phyloP scores from a whole-genome alignment of 2,113 vertebrate species.

The Notechis scutatus region DNA sequence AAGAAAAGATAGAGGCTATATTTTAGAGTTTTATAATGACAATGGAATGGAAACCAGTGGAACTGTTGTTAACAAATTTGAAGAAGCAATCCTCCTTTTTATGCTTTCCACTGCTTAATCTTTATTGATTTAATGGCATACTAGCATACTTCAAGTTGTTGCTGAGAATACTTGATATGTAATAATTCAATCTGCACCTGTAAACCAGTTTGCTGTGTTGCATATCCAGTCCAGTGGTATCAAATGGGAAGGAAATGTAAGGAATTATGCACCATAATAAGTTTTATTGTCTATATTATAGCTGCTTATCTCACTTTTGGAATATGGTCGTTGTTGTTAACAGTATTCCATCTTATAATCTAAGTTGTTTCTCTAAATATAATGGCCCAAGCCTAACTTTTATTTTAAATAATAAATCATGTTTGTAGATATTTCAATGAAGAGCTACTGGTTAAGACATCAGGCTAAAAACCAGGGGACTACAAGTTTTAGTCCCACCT shows the following conservation, averaged over 20 bases:
- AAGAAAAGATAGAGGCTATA: neutral
- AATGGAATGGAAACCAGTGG: neutral
- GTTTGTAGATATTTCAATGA: neutral
- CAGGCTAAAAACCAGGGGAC: neutral
- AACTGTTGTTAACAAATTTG: neutral
- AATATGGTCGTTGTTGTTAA: neutral
- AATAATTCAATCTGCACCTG: neutral
- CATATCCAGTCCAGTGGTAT: neutral
- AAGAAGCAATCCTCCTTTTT: neutral
- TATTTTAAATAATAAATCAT: neutral
- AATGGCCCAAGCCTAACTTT: neutral
- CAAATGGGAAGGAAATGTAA: neutral
- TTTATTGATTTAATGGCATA: neutral
- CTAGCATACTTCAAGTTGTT: neutral
- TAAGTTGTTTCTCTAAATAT: neutral
- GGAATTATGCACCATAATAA: neutral
- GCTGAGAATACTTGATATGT: neutral
- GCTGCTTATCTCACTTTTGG: neutral
- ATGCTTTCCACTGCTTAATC: neutral
- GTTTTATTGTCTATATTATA: neutral
- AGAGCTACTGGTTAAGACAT: neutral
- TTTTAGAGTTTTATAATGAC: neutral
- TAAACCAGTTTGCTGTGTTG: neutral
- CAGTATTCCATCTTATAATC: neutral
- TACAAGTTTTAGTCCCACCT: neutral